Base-by-base conservation (phyloP, 2,113 vertebrate genomes). In the Gambusia holbrooki region DNA sequence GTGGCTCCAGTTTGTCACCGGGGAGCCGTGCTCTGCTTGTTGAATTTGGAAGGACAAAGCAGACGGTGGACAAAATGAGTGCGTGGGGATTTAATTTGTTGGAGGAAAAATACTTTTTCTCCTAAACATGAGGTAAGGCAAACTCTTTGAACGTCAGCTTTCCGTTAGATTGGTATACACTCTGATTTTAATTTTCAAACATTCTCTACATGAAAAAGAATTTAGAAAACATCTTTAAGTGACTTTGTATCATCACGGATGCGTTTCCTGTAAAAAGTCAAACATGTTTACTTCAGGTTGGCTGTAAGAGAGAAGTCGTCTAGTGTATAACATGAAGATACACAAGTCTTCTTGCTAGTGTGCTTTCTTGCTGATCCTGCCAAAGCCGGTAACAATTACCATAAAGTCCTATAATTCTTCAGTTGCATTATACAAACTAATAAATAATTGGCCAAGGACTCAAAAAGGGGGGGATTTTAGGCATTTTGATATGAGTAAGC, bases 21-120 rank as follows among this genome's bases (percentile, higher is more conserved):
- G 35, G 35, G 75, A 51, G 75, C 15, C 69, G 70, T 30, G 64
- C 40, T 40, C 19, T 87, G 58, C 77, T 79, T 83, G 33, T 85
- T 67, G 81, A 71, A 82, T 82, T 66, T 74, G 67, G 33, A 60
- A 61, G 63, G 71, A 76, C 71, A 73, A 86, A 76, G 65, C 40
- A 70, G 70, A 77, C 66, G 69, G 54, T 79, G 67, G 73, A 68
- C 65, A 62, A 33, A 73, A 73, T 45, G 29, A 82, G 35, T 11
- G n/a, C 65, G 54, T 73, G 48, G 32, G 48, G 73, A 37, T 66
- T 63, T 19, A 37, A 9, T 84, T 79, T 67, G 14, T 71, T 71
- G 61, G 48, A 74, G 60, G 27, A 58, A 72, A 71, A 62, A 14
- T 25, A 61, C 62, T 62, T 58, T 71, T 28, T 8, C 40, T 69